Conservation (phyloP, 1,140 invertebrate species). For the Trachelipus rathkii region DNA sequence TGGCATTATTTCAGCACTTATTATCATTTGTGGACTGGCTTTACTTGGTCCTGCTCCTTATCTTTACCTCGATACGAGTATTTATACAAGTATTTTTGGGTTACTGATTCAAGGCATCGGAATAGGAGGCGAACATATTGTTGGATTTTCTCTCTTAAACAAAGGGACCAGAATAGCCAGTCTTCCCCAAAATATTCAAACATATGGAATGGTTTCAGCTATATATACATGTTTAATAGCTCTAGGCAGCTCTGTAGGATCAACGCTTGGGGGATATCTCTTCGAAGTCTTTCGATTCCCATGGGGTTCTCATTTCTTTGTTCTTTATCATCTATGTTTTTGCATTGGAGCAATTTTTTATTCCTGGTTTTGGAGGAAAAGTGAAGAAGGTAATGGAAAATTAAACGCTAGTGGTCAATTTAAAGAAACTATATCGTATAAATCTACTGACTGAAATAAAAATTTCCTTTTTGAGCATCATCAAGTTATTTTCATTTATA, state of each 20-base stretch:
- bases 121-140: slow-evolving; percentile 72
- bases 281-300: no score
- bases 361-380: no score
- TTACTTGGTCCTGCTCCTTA: slow-evolving; percentile 62
- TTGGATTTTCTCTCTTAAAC: slow-evolving; percentile 76
- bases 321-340: no score
- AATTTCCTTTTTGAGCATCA: no score
- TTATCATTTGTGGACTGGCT: slow-evolving; percentile 63
- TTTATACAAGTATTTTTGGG: slow-evolving; percentile 57
- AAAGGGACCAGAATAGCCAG: slow-evolving; percentile 65
- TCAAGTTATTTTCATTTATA: no score
- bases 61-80: slow-evolving; percentile 27
- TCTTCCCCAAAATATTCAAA: slow-evolving; percentile 73
- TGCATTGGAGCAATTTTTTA: no score
- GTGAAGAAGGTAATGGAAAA: no score
- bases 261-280: no score
- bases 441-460: no score
- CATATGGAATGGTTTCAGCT: slow-evolving; percentile 75
- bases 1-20: slow-evolving; percentile 62
- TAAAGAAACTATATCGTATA: no score
- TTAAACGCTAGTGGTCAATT: no score
- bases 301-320: no score
- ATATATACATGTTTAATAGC: slow-evolving; percentile 82
- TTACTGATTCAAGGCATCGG: slow-evolving; percentile 73
- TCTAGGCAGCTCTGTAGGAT: slow-evolving; percentile 73